Percentiles rank a stretch among this genome's conserved stretches.
These are phyloP conservation scores for Rhagonycha lutea DNA, from an alignment of 2,888 invertebrate genomes.

Conservation along the genomic window DNA sequence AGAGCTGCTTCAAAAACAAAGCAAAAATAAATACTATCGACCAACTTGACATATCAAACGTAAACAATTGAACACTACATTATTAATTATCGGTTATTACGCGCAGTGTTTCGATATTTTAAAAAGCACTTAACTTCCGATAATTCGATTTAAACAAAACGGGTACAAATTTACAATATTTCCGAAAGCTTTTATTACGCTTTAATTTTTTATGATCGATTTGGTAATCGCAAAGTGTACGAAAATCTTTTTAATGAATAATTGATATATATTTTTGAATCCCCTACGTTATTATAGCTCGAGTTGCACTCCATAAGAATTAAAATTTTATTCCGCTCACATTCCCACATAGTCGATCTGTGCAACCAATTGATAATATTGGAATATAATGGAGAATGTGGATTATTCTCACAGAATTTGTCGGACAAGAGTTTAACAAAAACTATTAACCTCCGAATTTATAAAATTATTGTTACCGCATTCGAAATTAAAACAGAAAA, in stretches of 20 bases:
- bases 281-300: background rate
- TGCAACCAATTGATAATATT: background rate
- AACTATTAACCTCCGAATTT: background rate
- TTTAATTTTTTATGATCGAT: background rate
- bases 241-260: background rate
- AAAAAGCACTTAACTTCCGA: background rate
- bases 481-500: too few relatives aligned
- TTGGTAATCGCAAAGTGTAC: background rate
- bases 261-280: background rate
- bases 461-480: background rate
- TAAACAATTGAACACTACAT: background rate
- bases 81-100: background rate
- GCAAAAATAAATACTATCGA: background rate
- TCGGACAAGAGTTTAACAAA: background rate
- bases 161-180: background rate
- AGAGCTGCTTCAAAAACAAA: background rate
- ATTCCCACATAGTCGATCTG: background rate
- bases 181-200: background rate
- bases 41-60: background rate
- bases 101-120: background rate
- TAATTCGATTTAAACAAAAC: background rate
- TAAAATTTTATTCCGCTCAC: background rate
- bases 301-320: background rate
- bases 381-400: background rate
- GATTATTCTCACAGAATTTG: background rate